Evolutionary conservation across 2,888 invertebrate species (phyloP).

Genomic region (Heliconius ethilla): DNA sequence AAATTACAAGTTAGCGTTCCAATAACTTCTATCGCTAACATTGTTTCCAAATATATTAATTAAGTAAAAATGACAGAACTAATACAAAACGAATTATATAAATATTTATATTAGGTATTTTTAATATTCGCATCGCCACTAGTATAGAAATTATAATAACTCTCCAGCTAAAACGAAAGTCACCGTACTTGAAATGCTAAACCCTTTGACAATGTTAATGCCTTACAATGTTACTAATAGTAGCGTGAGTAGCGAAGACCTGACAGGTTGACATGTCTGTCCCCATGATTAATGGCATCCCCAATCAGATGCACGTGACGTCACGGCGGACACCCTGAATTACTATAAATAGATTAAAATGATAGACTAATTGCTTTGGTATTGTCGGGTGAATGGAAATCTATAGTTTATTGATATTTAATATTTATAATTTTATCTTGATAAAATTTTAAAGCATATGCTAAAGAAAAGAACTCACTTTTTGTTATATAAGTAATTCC

Average conservation of each 20-base stretch:
- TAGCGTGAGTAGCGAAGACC: conserved; percentile 53
- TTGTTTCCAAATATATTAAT: no score
- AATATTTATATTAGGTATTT: not conserved
- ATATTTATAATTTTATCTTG: not conserved
- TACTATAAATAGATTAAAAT: conserved; percentile 44
- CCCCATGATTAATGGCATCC: conserved; percentile 50
- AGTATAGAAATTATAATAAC: conserved; percentile 2
- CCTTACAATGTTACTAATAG: conserved; percentile 45
- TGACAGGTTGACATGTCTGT: conserved; percentile 48
- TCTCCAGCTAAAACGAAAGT: conserved; percentile 35
- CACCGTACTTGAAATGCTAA: conserved; percentile 32
- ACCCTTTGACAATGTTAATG: conserved; percentile 42
- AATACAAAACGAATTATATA: not conserved
- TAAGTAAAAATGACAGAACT: no score
- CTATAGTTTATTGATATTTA: not conserved
- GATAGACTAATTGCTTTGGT: conserved; percentile 35
- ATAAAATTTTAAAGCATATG: no score
- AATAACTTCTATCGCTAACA: no score
- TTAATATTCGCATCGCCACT: not conserved
- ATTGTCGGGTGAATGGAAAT: conserved; percentile 17
- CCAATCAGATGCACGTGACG: conserved; percentile 78
- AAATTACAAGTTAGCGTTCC: no score
- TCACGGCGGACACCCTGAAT: conserved; percentile 48
- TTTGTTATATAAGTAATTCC: no score
- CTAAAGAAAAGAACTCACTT: no score